These are phyloP conservation scores for Poeciliopsis prolifica DNA, from an alignment of 2,113 vertebrate species.

Conservation along the genomic window DNA sequence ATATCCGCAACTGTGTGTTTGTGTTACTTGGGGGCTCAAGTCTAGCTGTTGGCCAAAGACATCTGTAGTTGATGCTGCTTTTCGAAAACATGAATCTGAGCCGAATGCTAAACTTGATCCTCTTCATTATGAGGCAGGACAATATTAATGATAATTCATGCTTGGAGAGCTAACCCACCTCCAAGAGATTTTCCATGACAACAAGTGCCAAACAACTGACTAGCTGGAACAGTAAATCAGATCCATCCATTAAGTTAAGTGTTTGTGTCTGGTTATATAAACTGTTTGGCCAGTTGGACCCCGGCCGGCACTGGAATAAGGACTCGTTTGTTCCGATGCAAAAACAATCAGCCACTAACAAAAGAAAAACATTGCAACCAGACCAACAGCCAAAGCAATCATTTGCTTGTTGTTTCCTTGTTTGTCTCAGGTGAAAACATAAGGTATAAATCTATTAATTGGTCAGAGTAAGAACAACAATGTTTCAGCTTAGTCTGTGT, in stretches of 20 bases:
- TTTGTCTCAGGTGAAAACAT: neutral
- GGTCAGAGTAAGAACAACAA: neutral
- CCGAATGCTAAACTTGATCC: slow-evolving; percentile 49
- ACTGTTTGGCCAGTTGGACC: slow-evolving; percentile 50
- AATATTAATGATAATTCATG: slow-evolving; percentile 41
- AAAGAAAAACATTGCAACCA: slow-evolving; percentile 2
- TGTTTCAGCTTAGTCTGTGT: neutral
- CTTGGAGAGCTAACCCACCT: slow-evolving; percentile 32
- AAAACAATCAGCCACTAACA: neutral
- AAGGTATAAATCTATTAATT: slow-evolving; percentile 21
- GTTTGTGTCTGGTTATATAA: slow-evolving; percentile 59
- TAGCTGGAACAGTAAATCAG: slow-evolving; percentile 42
- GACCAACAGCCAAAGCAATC: neutral
- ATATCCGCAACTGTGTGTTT: slow-evolving; percentile 42
- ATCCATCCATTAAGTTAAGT: slow-evolving; percentile 48
- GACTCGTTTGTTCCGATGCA: slow-evolving; percentile 16
- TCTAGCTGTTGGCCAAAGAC: slow-evolving; percentile 19
- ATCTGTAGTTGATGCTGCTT: slow-evolving; percentile 42
- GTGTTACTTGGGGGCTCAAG: slow-evolving; percentile 24
- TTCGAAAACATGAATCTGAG: slow-evolving; percentile 40
- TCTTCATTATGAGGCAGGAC: slow-evolving; percentile 51
- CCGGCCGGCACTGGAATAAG: slow-evolving; percentile 17
- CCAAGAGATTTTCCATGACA: slow-evolving; percentile 20
- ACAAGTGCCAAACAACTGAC: slow-evolving; percentile 48
- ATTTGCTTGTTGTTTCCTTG: neutral